A percentile compares a stretch with the other conserved stretches of the same genome.
These are phyloP conservation scores for Protonibea diacanthus DNA, from an alignment of 2,797 vertebrate species.

Conservation along the genomic window DNA sequence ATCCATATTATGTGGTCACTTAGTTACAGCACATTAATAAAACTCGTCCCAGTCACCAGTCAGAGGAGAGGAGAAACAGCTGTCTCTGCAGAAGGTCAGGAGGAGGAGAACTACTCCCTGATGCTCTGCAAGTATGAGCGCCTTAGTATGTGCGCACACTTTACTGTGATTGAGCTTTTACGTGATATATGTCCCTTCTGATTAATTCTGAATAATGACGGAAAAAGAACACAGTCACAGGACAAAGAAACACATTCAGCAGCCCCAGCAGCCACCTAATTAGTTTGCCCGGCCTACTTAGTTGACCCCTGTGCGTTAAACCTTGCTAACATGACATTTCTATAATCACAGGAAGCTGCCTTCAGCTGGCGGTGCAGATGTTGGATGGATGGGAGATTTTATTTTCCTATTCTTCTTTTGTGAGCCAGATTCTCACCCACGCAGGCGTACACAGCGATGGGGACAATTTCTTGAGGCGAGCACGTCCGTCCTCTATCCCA, in stretches of 20 bases:
- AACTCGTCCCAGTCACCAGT: conserved; percentile 66
- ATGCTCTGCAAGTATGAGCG: conserved; percentile 41
- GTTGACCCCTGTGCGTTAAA: conserved; percentile 52
- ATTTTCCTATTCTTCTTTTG: conserved; percentile 30
- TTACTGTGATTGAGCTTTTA: conserved; percentile 37
- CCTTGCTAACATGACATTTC: conserved; percentile 37
- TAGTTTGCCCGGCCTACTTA: conserved; percentile 28
- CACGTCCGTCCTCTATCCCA: conserved; percentile 61
- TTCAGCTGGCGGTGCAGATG: conserved; percentile 71
- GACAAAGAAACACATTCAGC: conserved; percentile 54
- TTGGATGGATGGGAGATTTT: conserved; percentile 51
- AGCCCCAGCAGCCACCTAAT: conserved; percentile 40
- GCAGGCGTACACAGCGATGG: conserved; percentile 34
- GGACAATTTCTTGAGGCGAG: conserved; percentile 38
- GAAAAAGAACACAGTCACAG: conserved; percentile 8
- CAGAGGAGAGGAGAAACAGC: conserved; percentile 74
- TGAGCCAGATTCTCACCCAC: conserved; percentile 62
- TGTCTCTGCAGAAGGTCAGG: conserved; percentile 74
- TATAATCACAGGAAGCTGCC: conserved; percentile 64
- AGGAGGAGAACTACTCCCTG: conserved; percentile 66
- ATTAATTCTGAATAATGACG: conserved; percentile 40
- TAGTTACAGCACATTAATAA: conserved; percentile 83
- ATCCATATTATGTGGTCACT: conserved; percentile 81
- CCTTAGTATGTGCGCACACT: conserved; percentile 28
- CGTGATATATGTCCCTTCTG: conserved; percentile 35